Evolutionary conservation across 2,888 invertebrate species (phyloP).

Genomic region (Nephrotoma guestfalica): DNA sequence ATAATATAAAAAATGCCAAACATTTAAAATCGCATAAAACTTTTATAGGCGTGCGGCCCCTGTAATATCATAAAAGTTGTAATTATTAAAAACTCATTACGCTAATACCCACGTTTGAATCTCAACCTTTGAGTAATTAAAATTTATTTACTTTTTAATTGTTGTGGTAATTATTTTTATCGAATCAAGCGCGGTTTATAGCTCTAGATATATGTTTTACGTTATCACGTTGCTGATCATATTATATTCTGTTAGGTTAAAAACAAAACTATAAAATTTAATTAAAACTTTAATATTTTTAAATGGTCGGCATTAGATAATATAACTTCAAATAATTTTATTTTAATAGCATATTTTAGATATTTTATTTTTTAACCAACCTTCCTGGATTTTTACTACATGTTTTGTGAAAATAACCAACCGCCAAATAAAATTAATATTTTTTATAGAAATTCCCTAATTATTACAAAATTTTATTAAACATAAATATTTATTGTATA

Average conservation of each 20-base stretch:
- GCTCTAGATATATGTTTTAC: no score
- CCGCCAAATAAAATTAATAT: background rate
- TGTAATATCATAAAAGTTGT: no score
- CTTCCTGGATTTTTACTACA: background rate
- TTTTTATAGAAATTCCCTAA: background rate
- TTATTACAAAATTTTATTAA: background rate
- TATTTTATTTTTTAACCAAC: background rate
- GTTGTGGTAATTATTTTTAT: no score
- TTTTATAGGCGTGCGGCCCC: background rate
- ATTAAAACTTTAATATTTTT: background rate
- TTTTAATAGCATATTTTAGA: background rate
- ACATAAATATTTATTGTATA: conserved; percentile 3
- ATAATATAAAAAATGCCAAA: background rate
- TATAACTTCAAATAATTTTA: background rate
- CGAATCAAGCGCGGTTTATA: no score
- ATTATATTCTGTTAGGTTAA: background rate
- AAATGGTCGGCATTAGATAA: background rate
- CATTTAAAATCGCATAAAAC: background rate
- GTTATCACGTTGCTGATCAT: background rate
- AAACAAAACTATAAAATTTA: background rate
- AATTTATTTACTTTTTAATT: no score
- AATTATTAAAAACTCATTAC: no score
- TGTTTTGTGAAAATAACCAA: background rate
- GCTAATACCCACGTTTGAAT: no score
- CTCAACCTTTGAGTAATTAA: no score